Evolutionary conservation across 2,113 vertebrate species (phyloP), one percentile per base, ranked within the genome.

Genomic region (Mesembrinibis cayennensis): DNA sequence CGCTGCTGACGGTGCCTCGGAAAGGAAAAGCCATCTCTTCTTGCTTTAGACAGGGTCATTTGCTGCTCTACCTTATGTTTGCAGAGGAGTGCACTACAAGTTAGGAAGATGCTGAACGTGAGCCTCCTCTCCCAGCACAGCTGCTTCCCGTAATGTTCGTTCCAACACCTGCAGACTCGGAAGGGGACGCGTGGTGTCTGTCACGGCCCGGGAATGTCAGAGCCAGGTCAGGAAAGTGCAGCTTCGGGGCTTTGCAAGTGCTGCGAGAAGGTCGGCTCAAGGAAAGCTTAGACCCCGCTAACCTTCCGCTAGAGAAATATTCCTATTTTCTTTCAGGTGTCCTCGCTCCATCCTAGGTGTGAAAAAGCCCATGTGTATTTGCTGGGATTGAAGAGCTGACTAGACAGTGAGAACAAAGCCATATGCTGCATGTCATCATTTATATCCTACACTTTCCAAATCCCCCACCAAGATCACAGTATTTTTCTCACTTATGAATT

Each of bases 351-450:
- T 38, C 49, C 62, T 13, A 29, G 82, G 79, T 80, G 78, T 70
- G 90, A 26, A 58, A 50, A 38, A 78, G 16, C 82, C 76, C 50
- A 0, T 7, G 80, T 59, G 59, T 47, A 11, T 56, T 80, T 44
- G 8, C 19, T n/a, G 87, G 91, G 93, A 69, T 0, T 27, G 81
- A 34, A 34, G 80, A 84, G 77, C 58, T 89, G 94, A 74, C 34
- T 19, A 56, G 69, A 49, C 30, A 87, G 90, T 11, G 87, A 79
- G 80, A 95, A 61, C 65, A 89, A 91, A 97, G 65, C 94, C 95
- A 91, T 87, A 42, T 87, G 88, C 69, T 97, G 3, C 65, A 1
- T 21, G 86, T 47, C 96, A 89, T 47, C 95, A 9, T 72, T 62
- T 69, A 20, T 16, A 49, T 71, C 88, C 87, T 9, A 10, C 70